These are phyloP conservation scores for Patella ulyssiponensis DNA, from an alignment of 2,888 invertebrate species.

Conservation along the genomic window DNA sequence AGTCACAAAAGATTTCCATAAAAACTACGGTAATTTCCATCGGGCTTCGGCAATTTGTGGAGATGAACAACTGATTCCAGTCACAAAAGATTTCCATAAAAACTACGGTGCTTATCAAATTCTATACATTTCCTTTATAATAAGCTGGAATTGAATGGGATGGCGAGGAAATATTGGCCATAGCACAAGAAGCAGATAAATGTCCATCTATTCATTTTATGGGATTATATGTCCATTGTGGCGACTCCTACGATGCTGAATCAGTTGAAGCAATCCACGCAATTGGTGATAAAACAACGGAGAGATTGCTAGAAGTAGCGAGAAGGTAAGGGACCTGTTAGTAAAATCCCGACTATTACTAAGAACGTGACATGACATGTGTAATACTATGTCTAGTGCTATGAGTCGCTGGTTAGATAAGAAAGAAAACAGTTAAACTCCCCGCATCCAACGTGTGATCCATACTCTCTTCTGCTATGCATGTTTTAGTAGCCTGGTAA, in stretches of 20 bases:
- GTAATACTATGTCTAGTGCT: too few species aligned
- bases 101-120: neutral
- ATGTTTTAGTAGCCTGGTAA: too few species aligned
- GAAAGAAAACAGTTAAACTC: too few species aligned
- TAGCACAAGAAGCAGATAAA: conserved; percentile 37
- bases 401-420: too few species aligned
- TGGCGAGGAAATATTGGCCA: conserved; percentile 72
- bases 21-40: too few species aligned
- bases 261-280: conserved; percentile 39
- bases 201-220: conserved; percentile 44
- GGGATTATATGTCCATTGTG: conserved; percentile 67
- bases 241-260: conserved; percentile 54
- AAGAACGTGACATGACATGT: too few species aligned
- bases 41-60: too few species aligned
- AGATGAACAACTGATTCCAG: too few species aligned
- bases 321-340: neutral
- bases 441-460: too few species aligned
- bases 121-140: conserved; percentile 1
- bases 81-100: neutral
- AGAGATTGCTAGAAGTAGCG: conserved; percentile 36
- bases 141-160: conserved; percentile 59
- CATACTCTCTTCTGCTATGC: too few species aligned
- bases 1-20: too few species aligned
- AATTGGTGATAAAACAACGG: conserved; percentile 42
- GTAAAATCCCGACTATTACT: too few species aligned